Evolutionary conservation across 2,797 vertebrate species (phyloP).

Genomic region (Linurgus olivaceus): DNA sequence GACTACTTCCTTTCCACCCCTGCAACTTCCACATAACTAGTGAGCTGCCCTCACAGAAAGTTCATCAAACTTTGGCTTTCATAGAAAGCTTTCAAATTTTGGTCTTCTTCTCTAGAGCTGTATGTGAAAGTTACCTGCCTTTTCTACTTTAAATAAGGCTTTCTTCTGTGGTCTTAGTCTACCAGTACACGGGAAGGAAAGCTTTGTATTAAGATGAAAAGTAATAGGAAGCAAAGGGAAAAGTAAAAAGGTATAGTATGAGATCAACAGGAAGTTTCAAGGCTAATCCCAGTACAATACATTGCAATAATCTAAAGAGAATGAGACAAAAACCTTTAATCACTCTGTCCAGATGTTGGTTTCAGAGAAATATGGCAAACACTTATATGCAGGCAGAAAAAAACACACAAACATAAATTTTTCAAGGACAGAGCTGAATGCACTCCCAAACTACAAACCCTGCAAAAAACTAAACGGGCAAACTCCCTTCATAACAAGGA

Average conservation of each 20-base stretch:
- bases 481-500: neutral
- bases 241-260: neutral
- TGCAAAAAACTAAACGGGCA: neutral
- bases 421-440: neutral
- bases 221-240: neutral
- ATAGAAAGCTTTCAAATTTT: neutral
- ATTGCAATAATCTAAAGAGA: neutral
- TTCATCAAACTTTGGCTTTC: neutral
- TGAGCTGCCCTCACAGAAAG: neutral
- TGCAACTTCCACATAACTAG: neutral
- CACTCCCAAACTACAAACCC: neutral
- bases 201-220: neutral
- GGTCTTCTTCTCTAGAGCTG: neutral
- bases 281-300: neutral
- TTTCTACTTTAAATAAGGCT: neutral
- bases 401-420: neutral
- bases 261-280: neutral
- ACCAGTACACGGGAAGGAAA: neutral
- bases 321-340: neutral
- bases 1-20: neutral
- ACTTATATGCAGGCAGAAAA: neutral
- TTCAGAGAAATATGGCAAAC: slow-evolving; percentile 1
- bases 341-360: neutral
- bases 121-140: neutral
- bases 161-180: neutral